Base-by-base conservation (phyloP, 2,113 vertebrate genomes). In the Chroicocephalus ridibundus region DNA sequence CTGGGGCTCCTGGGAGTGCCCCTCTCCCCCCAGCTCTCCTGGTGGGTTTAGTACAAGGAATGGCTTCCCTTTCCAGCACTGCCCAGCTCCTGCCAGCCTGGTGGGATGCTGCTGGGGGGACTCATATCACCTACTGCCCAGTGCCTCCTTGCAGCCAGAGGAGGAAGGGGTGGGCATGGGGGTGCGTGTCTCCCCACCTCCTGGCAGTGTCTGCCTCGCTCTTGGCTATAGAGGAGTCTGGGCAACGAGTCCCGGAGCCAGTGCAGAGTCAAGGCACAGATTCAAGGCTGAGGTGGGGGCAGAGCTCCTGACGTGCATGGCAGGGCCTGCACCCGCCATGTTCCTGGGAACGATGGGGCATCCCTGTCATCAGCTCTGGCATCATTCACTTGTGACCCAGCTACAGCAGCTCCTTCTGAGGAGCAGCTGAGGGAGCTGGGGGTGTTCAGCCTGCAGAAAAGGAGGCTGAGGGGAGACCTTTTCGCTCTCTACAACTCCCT, bases 241-340 rank as follows among this genome's bases (percentile, higher is more conserved):
- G 60, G 40, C 49, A 54, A 32, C 4, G 9, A 38, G 47, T 26
- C 20, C 60, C 2, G 16, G 47, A 46, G 32, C 19, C 70, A 17
- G 14, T 1, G 1, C 24, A 5, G 66, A 42, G 22, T 40, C 29
- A 29, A 27, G 66, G 46, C n/a, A 34, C 1, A 7, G 34, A 15
- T 16, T 62, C 38, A 36, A 60, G 38, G 54, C 20, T 36, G 62
- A 15, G 47, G 51, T 19, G 34, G 22, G 29, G 29, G 10, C 58
- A 54, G n/a, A 88, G 29, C 76, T 79, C 64, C 61, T 40, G 54
- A 8, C n/a, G 11, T 19, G 14, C 17, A 4, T 3, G 38, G 49
- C 18, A 54, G 78, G 49, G 26, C 27, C 47, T 3, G 4, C 8
- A 26, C 44, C 42, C 3, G 0, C 44, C 3, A 17, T 1, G 3